Evolutionary conservation across 1,140 invertebrate genomes (phyloP), one percentile per base, ranked within the genome.

Genomic region (Lepidostoma basale): DNA sequence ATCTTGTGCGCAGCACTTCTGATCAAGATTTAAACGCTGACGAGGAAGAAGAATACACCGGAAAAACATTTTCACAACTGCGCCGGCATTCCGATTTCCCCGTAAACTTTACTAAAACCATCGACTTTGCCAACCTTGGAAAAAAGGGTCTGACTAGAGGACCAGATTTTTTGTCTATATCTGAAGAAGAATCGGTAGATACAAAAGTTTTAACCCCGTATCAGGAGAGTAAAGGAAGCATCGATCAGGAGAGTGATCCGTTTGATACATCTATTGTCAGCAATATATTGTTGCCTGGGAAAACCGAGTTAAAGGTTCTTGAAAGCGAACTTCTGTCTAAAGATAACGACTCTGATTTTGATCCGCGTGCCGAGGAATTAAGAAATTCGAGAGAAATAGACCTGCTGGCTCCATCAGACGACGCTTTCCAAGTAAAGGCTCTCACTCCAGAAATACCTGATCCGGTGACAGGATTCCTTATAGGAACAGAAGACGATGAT

Each of bases 191-290:
- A 79, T 68, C 84, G 75, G 73, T 83, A 80, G 58, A 86, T 77
- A 73, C 85, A 77, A 77, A 90, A 85, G 77, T 88, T 74, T 73
- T 87, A 75, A 78, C 87, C 75, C 86, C 87, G 1, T 75, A 77
- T 2, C 80, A 77, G 28, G 76, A 84, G 45, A 73, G 74, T 49
- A 75, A 74, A 30, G 44, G 74, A 1, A 73, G 73, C 9, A 73
- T 79, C 14, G 79, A 83, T 30, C 67, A 75, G 12, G 84, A 86
- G 58, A 77, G 85, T 54, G 92, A 94, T 81, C 92, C 92, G 0
- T 94, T 94, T 76, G 92, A 94, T 76, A 94, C 93, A 0, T 93
- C 91, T 2, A 89, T 90, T 73, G 90, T 91, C 10, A 82, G 83
- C 16, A 86, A 88, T 68, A 86, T 89, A 10, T 75, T 77, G 16